Base-by-base conservation (phyloP, 2,888 invertebrate genomes). In the Lasioglossum malachurum region DNA sequence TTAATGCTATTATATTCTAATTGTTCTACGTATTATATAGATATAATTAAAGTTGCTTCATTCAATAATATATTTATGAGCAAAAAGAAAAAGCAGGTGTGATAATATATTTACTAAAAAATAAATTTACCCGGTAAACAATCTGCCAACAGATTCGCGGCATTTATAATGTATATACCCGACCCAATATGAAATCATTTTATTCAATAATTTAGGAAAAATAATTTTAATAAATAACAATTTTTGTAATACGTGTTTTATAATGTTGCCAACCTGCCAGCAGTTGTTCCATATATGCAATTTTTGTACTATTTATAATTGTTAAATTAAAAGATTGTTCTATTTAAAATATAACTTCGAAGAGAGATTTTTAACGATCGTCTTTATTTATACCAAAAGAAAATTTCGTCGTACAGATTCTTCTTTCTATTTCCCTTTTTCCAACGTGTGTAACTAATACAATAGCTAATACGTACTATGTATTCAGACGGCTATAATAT, bases 301-400 rank as follows among this genome's bases (percentile, higher is more conserved):
- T 46, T 69, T 23, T 7, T 35, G 23, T 35, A 35, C n/a, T 67
- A 38, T 38, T 23, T 35, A 38, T 69, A 38, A 8, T 14, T 69
- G 10, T 38, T 69, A 38, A 41, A 69, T 1, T 38, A n/a, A 23
- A 35, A 3, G 12, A 69, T 35, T 31, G 5, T 49, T 31, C 23
- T 27, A 35, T 23, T 46, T 69, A 14, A 75, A 41, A 35, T 35
- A 35, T 35, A 35, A 71, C 53, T 41, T 19, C 31, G n/a, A 57
- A 72, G 46, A 72, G 46, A 53, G 41, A 60, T 76, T 84, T 77
- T 46, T 53, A 75, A 60, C 57, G 60, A 19, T 85, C 64, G 35
- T 75, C 80, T 86, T 86, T 86, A 86, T 86, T 86, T 86, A 77
- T 74, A n/a, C n/a, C 77, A 80, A 86, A 84, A 85, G 69, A 60